phyloP scores from a whole-genome alignment of 2,888 invertebrate genomes.

The Pandemis cinnamomeana region DNA sequence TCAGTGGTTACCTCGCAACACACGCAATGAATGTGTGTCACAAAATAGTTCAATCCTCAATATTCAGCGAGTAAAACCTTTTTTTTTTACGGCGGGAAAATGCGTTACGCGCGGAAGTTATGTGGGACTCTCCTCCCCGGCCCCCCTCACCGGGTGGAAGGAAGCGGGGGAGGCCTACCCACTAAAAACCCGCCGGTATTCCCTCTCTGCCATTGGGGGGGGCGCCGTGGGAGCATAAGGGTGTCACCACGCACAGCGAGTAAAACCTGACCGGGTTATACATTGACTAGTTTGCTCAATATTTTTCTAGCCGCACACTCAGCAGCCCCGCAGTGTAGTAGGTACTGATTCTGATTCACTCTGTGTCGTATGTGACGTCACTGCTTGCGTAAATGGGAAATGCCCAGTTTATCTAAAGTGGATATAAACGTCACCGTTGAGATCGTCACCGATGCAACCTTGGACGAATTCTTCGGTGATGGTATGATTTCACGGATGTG shows the following conservation, averaged over 20 bases:
- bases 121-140: too few relatives aligned
- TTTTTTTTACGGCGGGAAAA: too few relatives aligned
- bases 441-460: conserved; percentile 19
- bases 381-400: conserved; percentile 7
- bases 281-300: not conserved
- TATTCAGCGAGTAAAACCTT: not conserved
- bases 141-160: too few relatives aligned
- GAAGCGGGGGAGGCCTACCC: too few relatives aligned
- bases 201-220: too few relatives aligned
- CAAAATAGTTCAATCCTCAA: not conserved
- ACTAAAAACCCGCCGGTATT: too few relatives aligned
- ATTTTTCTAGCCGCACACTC: not conserved
- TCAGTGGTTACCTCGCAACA: too few relatives aligned
- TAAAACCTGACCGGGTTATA: not conserved
- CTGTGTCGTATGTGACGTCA: not conserved
- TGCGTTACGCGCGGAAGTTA: too few relatives aligned
- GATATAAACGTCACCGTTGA: conserved; percentile 23
- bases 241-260: too few relatives aligned
- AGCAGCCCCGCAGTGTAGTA: not conserved
- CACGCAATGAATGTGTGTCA: too few relatives aligned
- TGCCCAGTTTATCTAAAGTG: conserved; percentile 5
- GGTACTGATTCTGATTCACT: not conserved
- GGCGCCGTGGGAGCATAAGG: too few relatives aligned
- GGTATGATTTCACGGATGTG: conserved; percentile 4
- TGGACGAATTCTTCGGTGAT: conserved; percentile 31